These are phyloP conservation scores for Campoplex capitator DNA, from an alignment of 2,888 invertebrate genomes.

Conservation along the genomic window DNA sequence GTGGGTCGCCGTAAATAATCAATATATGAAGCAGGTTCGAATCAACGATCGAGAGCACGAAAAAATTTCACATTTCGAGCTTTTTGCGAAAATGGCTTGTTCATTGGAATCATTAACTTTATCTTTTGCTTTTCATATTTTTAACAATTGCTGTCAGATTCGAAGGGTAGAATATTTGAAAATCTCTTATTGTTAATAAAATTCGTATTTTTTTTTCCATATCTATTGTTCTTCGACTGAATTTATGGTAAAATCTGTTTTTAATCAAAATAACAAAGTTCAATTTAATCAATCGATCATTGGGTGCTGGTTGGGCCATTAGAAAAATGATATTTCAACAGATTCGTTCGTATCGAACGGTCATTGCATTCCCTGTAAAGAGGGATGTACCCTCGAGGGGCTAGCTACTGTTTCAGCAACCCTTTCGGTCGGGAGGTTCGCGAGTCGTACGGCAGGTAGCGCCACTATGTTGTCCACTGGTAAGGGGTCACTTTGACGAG, in stretches of 20 bases:
- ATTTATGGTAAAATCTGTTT: not conserved
- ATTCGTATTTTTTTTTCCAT: not conserved
- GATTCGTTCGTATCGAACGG: conserved; percentile 58
- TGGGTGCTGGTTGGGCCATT: not conserved
- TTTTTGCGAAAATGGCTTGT: too few relatives aligned
- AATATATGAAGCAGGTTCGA: not conserved
- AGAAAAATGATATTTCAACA: not conserved
- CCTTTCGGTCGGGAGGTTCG: conserved; percentile 81
- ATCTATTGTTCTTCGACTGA: not conserved
- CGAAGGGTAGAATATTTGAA: not conserved
- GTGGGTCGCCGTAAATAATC: not conserved
- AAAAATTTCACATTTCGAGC: too few relatives aligned
- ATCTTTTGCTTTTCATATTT: not conserved
- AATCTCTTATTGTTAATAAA: not conserved
- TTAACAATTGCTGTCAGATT: not conserved
- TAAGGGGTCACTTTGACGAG: conserved; percentile 74
- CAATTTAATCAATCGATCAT: not conserved
- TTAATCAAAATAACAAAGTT: not conserved
- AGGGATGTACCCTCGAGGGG: conserved; percentile 49
- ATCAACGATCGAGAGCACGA: not conserved
- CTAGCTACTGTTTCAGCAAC: conserved; percentile 72
- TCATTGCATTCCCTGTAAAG: conserved; percentile 55
- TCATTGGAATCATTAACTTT: not conserved
- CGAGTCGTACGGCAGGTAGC: conserved; percentile 78
- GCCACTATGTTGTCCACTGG: conserved; percentile 79